phyloP scores from a whole-genome alignment of 2,797 vertebrate genomes.

The Xenops minutus region DNA sequence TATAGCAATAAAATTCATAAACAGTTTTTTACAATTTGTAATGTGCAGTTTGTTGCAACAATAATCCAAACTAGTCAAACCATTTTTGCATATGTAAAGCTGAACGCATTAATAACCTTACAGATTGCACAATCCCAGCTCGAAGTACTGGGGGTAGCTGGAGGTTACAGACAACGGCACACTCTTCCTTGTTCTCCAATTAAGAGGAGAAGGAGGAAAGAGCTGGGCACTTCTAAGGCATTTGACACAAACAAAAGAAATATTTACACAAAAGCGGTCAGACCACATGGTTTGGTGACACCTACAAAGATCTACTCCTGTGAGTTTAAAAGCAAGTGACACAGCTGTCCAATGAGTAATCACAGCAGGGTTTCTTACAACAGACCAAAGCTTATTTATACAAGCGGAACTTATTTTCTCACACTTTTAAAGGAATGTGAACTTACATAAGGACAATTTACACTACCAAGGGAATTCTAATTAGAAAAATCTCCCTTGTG shows the following conservation, averaged over 20 bases:
- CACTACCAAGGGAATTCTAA: constrained; percentile 76
- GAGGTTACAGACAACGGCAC: not conserved
- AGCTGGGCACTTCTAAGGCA: constrained; percentile 61
- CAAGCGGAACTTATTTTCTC: constrained; percentile 83
- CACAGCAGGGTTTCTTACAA: constrained; percentile 77
- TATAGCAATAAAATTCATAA: constrained; percentile 15
- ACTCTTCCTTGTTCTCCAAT: not conserved
- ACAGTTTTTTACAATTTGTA: constrained; percentile 11
- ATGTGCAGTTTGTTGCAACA: not conserved
- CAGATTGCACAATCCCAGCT: not conserved
- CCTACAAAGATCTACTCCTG: constrained; percentile 70
- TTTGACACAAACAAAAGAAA: constrained; percentile 73
- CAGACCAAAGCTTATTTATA: constrained; percentile 79
- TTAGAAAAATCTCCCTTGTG: constrained; percentile 67
- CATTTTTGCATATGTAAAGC: not conserved
- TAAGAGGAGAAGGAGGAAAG: constrained; percentile 12
- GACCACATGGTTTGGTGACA: constrained; percentile 78
- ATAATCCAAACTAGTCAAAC: not conserved
- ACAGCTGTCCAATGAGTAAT: constrained; percentile 75
- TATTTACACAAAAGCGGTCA: constrained; percentile 69
- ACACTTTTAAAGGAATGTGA: constrained; percentile 80
- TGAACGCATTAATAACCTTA: not conserved
- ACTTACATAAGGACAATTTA: constrained; percentile 77
- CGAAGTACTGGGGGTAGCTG: not conserved
- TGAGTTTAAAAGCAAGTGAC: constrained; percentile 71